These are phyloP conservation scores for Dolomedes plantarius DNA, from an alignment of 2,888 invertebrate genomes.

Conservation along the genomic window DNA sequence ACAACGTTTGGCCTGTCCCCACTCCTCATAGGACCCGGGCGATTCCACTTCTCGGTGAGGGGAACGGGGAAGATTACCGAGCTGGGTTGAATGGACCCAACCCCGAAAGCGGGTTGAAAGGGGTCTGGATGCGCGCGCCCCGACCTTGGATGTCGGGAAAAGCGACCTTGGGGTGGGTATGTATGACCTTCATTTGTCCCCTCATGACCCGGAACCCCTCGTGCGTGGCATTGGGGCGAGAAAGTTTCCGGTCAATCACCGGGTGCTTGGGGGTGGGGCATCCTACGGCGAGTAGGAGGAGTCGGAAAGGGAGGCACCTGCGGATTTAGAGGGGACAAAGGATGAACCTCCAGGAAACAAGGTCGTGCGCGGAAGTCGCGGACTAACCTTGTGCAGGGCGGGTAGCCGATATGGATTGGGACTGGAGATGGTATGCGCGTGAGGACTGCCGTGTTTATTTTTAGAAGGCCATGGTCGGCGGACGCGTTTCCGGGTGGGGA, in stretches of 20 bases:
- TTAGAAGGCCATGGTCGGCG: background rate
- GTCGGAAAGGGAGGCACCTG: constrained; percentile 5
- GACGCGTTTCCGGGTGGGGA: background rate
- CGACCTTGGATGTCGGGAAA: background rate
- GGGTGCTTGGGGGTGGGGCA: background rate
- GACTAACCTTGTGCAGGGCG: background rate
- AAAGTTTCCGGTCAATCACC: constrained; percentile 9
- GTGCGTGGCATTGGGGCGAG: constrained; percentile 6
- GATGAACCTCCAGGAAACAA: background rate
- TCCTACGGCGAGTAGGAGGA: background rate
- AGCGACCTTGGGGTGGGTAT: constrained; percentile 12
- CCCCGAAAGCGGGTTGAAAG: background rate
- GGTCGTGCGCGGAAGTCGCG: constrained; percentile 5
- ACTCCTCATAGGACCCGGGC: background rate
- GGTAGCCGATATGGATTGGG: background rate
- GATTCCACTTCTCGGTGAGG: too few relatives aligned
- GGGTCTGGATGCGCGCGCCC: constrained; percentile 12
- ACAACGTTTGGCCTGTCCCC: background rate
- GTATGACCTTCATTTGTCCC: constrained; percentile 7
- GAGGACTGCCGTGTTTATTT: background rate
- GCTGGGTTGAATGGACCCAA: constrained; percentile 8
- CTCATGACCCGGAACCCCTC: constrained; percentile 3
- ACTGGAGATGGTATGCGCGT: background rate
- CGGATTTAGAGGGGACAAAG: background rate
- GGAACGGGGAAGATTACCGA: background rate